Evolutionary conservation across 2,888 invertebrate species (phyloP), one percentile per base, ranked within the genome.

Genomic region (Athrips mouffetella): DNA sequence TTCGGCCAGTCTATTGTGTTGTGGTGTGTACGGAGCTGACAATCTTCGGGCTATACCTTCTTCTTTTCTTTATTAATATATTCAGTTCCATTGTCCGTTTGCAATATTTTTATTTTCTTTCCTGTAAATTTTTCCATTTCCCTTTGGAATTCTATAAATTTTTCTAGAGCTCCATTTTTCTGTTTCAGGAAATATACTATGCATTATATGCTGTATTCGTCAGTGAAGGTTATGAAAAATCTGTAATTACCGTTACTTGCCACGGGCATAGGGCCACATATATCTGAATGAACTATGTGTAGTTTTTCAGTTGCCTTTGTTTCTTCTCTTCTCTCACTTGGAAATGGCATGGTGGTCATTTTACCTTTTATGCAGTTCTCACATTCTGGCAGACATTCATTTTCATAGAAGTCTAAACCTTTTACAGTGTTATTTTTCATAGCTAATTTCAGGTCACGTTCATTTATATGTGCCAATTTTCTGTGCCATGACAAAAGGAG

Each of bases 1-100:
- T 49, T 76, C 76, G 1, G 71, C 60, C 6, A 54, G 18, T 0
- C 67, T 73, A 57, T 59, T 57, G 37, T 52, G 53, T 37, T 60
- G 47, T 0, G 53, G 55, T 4, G 54, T 51, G 15, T 57, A 57
- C 1, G 53, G 53, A 48, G 49, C 50, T 44, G 51, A 47, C 8
- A 50, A 50, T 23, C 53, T 47, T 20, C 50, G 53, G 30, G 50
- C 25, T 1, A 53, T 50, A 18, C 54, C 54, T 29, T 25, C 25
- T 7, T 8, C 35, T 48, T 44, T 44, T 40, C 15, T 10, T 50
- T 49, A 23, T 54, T 57, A 13, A 51, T 42, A 41, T 59, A 59
- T 52, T 59, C 57, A 2, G 52, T 11, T 4, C 55, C 55, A 47
- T 54, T 57, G 16, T 59, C 55, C 13, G 55, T 49, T 2, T 54